Percentiles rank a stretch among this genome's conserved stretches.
Evolutionary conservation across 2,113 vertebrate genomes (phyloP).

Genomic region (Phalacrocorax brasilianus): DNA sequence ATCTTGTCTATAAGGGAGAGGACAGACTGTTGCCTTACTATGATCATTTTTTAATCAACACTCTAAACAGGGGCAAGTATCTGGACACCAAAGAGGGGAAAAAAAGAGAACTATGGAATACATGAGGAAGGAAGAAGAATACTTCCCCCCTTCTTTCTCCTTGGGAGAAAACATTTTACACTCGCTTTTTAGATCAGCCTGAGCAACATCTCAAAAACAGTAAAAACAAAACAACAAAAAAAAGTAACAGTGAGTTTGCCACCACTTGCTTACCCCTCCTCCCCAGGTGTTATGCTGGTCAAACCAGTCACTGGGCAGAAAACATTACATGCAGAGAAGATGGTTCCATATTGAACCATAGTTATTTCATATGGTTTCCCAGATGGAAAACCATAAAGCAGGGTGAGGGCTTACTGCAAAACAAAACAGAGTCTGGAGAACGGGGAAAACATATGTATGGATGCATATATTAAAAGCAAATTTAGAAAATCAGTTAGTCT

Average conservation of each 20-base stretch:
- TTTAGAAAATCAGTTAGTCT: neutral
- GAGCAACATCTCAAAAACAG: neutral
- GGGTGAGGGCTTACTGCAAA: constrained; percentile 7
- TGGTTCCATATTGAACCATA: neutral
- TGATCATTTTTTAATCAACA: neutral
- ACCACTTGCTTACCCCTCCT: neutral
- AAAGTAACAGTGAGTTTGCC: neutral
- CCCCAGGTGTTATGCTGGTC: neutral
- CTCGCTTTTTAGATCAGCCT: neutral
- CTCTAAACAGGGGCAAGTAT: neutral
- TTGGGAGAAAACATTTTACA: neutral
- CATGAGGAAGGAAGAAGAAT: neutral
- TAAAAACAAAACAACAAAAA: neutral
- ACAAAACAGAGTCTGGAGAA: constrained; percentile 35
- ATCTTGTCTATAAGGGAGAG: neutral
- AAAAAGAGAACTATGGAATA: neutral
- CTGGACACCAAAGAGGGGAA: neutral
- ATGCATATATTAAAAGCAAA: neutral
- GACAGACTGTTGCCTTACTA: neutral
- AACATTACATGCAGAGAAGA: neutral
- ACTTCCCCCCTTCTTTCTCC: neutral
- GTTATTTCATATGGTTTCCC: constrained; percentile 39
- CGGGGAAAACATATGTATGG: neutral
- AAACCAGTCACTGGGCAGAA: neutral
- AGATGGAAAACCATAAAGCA: constrained; percentile 40